Base-by-base conservation (phyloP, 2,888 invertebrate genomes). In the Rotaria socialis region DNA sequence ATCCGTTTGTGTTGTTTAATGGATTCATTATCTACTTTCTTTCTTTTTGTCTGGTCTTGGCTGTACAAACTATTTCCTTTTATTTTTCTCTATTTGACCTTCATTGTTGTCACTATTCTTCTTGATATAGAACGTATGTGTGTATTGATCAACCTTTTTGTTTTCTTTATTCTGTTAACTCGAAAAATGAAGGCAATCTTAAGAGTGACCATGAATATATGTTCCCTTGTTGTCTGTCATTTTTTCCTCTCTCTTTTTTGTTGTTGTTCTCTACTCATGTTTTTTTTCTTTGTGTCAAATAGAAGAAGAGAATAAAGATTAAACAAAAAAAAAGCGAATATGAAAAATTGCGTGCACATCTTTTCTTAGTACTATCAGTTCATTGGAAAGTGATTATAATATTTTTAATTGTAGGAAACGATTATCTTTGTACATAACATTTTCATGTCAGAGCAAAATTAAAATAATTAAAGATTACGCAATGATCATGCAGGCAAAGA, bases 1-100 rank as follows among this genome's bases (percentile, higher is more conserved):
- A 80, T 80, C 80, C 47, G 80, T 80, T 47, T 47, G 80, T 80
- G 80, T 80, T 11, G 80, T 80, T 47, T 80, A 8, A 80, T 43
- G 8, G 10, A 80, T 80, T 80, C 19, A 35, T 24, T 80, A 2
- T 80, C 6, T 47, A 2, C 8, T 47, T 80, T 43, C 8, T 80
- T 24, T 80, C 19, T 47, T 19, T 67, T 41, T 16, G 27, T 67
- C 27, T 27, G 27, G 16, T 67, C 67, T 67, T 67, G 35, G 5
- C 35, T 67, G 67, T 67, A 67, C 35, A 67, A 67, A 27, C 19
- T 35, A 35, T 67, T 67, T 67, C 35, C 67, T 67, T 67, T 67
- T 67, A 67, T 67, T 67, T 67, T 67, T 67, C 67, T 67, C 67
- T 67, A 16, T 16, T 67, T 14, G 35, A 67, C 35, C 35, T 35